Conservation (phyloP, 2,888 invertebrate genomes). For the Chouioia cunea region DNA sequence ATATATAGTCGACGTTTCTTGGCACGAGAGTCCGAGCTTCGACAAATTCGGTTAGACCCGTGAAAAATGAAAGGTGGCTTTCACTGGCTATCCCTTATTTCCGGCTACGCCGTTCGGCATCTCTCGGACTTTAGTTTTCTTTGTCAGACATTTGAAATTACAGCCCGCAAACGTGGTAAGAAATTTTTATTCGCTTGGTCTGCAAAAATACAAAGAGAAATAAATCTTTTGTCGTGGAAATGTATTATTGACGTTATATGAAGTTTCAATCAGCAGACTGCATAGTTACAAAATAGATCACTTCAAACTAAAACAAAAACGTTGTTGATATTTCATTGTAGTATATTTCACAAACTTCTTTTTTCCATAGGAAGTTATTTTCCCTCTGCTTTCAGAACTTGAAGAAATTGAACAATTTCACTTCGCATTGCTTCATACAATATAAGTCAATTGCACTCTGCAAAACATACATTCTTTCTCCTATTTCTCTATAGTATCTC, state of each 20-base stretch:
- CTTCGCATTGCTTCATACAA: not conserved
- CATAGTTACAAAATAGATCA: too few relatives aligned
- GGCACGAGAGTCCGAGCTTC: conserved; percentile 60
- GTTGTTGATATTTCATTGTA: too few relatives aligned
- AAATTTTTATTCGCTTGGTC: conserved; percentile 33
- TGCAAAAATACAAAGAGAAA: too few relatives aligned
- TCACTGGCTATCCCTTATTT: conserved; percentile 5
- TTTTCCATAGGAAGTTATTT: too few relatives aligned
- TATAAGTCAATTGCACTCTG: not conserved
- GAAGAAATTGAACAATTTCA: not conserved
- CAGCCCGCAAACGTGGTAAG: not conserved
- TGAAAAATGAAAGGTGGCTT: conserved; percentile 63
- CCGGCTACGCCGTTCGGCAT: not conserved
- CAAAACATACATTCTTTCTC: too few relatives aligned
- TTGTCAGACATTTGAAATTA: too few relatives aligned
- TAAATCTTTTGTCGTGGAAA: too few relatives aligned
- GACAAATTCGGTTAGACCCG: conserved; percentile 67
- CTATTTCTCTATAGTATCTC: not conserved
- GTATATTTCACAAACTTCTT: too few relatives aligned
- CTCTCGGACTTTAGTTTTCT: not conserved
- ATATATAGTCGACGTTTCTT: conserved; percentile 32
- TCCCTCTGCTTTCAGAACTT: too few relatives aligned
- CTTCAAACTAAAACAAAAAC: too few relatives aligned
- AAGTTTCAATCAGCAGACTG: too few relatives aligned
- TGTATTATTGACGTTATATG: too few relatives aligned